phyloP scores from a whole-genome alignment of 2,888 invertebrate genomes.

The Caenorhabditis sulstoni region DNA sequence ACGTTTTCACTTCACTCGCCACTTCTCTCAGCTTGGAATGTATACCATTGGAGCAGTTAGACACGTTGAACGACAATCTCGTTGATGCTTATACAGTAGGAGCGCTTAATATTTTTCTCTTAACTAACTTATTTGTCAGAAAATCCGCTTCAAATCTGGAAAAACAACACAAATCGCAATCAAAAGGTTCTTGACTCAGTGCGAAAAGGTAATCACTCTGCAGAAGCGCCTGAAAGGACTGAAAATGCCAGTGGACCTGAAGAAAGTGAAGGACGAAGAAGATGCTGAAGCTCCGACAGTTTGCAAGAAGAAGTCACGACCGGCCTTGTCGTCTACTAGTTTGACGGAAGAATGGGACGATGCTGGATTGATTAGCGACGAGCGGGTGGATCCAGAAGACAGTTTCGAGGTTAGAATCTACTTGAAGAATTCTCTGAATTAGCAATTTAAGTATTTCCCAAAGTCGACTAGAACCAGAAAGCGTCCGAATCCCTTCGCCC shows the following conservation, averaged over 20 bases:
- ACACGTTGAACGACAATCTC: neutral
- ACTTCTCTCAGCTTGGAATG: slow-evolving; percentile 30
- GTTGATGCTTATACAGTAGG: slow-evolving; percentile 21
- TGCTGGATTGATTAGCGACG: neutral
- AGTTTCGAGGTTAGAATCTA: slow-evolving; percentile 28
- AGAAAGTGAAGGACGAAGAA: slow-evolving; percentile 33
- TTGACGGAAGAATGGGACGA: slow-evolving; percentile 16
- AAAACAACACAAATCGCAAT: slow-evolving; percentile 34
- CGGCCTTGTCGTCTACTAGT: neutral
- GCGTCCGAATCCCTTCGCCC: neutral
- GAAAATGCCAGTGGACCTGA: slow-evolving; percentile 10
- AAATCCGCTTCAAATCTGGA: slow-evolving; percentile 11
- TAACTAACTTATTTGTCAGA: neutral
- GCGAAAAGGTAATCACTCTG: slow-evolving; percentile 31
- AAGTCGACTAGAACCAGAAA: slow-evolving; percentile 23
- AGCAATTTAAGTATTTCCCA: slow-evolving; percentile 29
- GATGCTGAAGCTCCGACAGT: neutral
- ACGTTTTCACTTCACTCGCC: slow-evolving; percentile 34
- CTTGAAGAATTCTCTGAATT: neutral
- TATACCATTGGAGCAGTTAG: slow-evolving; percentile 27
- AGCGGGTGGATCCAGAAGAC: slow-evolving; percentile 5
- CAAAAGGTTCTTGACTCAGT: slow-evolving; percentile 32
- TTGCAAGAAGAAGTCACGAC: neutral
- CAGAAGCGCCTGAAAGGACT: slow-evolving; percentile 15
- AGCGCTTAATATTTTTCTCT: too few relatives aligned